These are phyloP conservation scores for Mionectes macconnelli DNA, from an alignment of 2,113 vertebrate species.

Conservation along the genomic window DNA sequence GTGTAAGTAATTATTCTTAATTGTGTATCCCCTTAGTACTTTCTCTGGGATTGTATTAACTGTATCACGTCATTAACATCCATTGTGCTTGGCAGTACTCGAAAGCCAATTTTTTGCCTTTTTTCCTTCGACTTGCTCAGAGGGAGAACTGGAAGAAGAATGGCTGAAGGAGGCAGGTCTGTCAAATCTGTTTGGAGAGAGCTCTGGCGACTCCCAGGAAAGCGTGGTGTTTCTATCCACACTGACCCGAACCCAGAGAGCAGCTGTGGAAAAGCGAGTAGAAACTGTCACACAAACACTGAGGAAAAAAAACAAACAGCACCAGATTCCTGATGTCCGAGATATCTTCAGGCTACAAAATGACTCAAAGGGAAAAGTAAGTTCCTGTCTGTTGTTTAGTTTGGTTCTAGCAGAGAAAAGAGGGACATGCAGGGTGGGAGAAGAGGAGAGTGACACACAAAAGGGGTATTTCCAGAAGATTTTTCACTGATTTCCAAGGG, in stretches of 20 bases:
- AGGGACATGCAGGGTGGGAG: not conserved
- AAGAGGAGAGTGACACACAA: not conserved
- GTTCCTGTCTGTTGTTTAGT: not conserved
- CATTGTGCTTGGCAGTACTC: not conserved
- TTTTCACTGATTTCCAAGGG: not conserved
- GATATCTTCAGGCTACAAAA: conserved; percentile 87
- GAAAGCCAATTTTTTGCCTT: not conserved
- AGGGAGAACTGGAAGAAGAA: conserved; percentile 94
- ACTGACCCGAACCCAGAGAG: conserved; percentile 87
- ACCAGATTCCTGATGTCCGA: conserved; percentile 91
- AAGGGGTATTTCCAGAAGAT: not conserved
- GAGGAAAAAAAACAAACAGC: conserved; percentile 88
- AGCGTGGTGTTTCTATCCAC: conserved; percentile 87
- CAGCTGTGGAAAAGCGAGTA: conserved; percentile 88
- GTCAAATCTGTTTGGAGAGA: conserved; percentile 84
- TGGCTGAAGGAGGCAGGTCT: conserved; percentile 95
- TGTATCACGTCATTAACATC: not conserved
- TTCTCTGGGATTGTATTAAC: not conserved
- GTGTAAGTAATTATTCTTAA: not conserved
- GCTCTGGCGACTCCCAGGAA: conserved; percentile 81
- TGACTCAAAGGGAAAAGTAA: conserved; percentile 75
- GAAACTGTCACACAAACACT: conserved; percentile 87
- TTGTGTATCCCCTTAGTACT: not conserved
- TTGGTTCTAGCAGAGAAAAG: not conserved
- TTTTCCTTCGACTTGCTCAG: conserved; percentile 64